A percentile compares a stretch with the other conserved stretches of the same genome.
Conservation (phyloP, 2,113 vertebrate species). For the Phyllopteryx taeniolatus region DNA sequence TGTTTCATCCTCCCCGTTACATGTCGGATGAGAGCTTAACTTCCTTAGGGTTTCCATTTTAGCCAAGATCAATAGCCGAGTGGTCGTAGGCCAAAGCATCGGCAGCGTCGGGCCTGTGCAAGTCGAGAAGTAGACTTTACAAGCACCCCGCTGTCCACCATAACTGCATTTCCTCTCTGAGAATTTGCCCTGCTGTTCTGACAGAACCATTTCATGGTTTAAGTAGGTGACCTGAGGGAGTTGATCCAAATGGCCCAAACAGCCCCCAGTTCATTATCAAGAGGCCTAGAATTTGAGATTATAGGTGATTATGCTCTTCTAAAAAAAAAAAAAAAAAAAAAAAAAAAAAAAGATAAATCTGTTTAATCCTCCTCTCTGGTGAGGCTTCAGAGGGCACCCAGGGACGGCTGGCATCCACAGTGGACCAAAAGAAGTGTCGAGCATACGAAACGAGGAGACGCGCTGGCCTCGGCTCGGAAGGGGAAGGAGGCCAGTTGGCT, state of each 20-base stretch:
- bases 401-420: slow-evolving; percentile 69
- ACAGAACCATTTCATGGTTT: slow-evolving; percentile 40
- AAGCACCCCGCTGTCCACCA: slow-evolving; percentile 11
- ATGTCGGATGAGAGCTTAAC: slow-evolving; percentile 56
- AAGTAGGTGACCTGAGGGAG: slow-evolving; percentile 55
- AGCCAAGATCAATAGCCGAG: slow-evolving; percentile 64
- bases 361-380: slow-evolving; percentile 75
- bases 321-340: slow-evolving; percentile 49
- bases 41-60: slow-evolving; percentile 63
- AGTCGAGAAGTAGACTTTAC: slow-evolving; percentile 29
- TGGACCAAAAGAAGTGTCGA: slow-evolving; percentile 69
- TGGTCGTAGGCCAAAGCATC: slow-evolving; percentile 44
- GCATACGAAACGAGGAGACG: slow-evolving; percentile 77
- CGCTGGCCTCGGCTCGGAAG: slow-evolving; percentile 58
- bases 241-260: slow-evolving; percentile 51
- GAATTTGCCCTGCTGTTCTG: slow-evolving; percentile 29
- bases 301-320: slow-evolving; percentile 72
- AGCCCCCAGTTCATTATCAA: slow-evolving; percentile 67
- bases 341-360: slow-evolving; percentile 61
- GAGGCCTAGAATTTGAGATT: slow-evolving; percentile 76
- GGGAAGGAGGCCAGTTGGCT: slow-evolving; percentile 75
- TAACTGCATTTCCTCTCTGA: slow-evolving; percentile 25
- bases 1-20: slow-evolving; percentile 57
- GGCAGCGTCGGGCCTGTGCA: slow-evolving; percentile 8
- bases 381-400: slow-evolving; percentile 64